Evolutionary conservation across 2,113 vertebrate genomes (phyloP), one percentile per base, ranked within the genome.

Genomic region (Gnathonemus longibarbis): DNA sequence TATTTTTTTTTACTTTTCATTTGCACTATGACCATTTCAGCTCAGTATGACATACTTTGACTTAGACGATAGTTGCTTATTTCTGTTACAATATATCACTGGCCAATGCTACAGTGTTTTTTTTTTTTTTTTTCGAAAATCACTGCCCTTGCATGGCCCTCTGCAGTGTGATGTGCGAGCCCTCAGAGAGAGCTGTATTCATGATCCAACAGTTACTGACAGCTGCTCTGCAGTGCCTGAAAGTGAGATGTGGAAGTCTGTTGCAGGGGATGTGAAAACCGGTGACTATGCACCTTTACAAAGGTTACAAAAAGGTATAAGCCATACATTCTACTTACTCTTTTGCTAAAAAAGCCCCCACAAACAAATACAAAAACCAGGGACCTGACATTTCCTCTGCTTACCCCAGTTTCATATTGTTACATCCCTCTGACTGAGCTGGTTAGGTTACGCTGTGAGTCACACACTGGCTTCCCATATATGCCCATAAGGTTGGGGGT

Each of bases 391-490:
- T 70, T 70, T 70, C 62, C 27, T 13, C 74, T 80, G 35, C 74
- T 17, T 35, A 27, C 46, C n/a, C 24, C n/a, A 46, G 21, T 49
- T 87, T 50, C 84, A 49, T 15, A 8, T 31, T 15, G 45, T 24
- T 50, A 6, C n/a, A 13, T 86, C 45, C 84, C 45, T 50, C 45
- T 21, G 84, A 49, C 45, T 31, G n/a, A 86, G 7, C 24, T n/a
- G 84, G 83, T 62, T 9, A 17, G 45, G 35, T 39, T 31, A 56
- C 50, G 50, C 50, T 91, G 92, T 91, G 92, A 91, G 88, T 92
- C 89, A 31, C 88, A 88, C 85, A 91, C 90, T 91, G 91, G 90
- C 93, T 93, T 92, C 91, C 92, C 77, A 92, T 74, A 91, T 90
- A 90, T 89, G 52, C 19, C 56, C 19, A 46, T 85, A 74, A 84